phyloP scores from a whole-genome alignment of 2,113 vertebrate genomes.

The Rafetus swinhoei region DNA sequence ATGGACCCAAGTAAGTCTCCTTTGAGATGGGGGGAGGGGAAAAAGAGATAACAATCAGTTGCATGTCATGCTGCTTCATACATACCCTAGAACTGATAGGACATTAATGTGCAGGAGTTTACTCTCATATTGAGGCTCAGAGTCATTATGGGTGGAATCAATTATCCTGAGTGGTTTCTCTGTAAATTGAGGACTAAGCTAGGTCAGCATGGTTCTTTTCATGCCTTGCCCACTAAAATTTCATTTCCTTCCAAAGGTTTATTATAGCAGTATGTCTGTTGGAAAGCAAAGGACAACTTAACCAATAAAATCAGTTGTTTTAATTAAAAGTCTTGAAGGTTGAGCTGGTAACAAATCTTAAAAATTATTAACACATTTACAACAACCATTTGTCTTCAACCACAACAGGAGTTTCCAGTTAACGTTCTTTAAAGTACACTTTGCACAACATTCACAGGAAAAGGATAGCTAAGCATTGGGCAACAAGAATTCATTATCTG shows the following conservation, averaged over 20 bases:
- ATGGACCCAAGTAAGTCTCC: not conserved
- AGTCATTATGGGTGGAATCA: not conserved
- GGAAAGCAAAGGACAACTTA: constrained; percentile 23
- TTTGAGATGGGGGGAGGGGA: not conserved
- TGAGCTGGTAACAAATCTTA: not conserved
- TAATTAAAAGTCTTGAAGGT: constrained; percentile 41
- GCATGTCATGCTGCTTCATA: not conserved
- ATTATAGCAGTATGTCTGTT: not conserved
- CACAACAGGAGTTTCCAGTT: constrained; percentile 27
- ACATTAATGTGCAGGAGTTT: not conserved
- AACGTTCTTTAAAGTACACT: constrained; percentile 20
- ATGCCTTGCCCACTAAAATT: not conserved
- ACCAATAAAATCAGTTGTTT: constrained; percentile 36
- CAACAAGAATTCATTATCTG: constrained; percentile 26
- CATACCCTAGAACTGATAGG: not conserved
- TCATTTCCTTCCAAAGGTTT: not conserved
- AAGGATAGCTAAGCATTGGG: not conserved
- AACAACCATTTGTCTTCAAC: constrained; percentile 11
- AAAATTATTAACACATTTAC: not conserved
- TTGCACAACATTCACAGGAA: not conserved
- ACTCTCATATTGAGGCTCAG: not conserved
- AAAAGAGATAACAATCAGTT: not conserved
- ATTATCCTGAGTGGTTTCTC: not conserved
- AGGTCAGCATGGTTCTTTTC: not conserved
- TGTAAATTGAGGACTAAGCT: not conserved